Base-by-base conservation (phyloP, 2,888 invertebrate genomes). In the Harmothoe impar region DNA sequence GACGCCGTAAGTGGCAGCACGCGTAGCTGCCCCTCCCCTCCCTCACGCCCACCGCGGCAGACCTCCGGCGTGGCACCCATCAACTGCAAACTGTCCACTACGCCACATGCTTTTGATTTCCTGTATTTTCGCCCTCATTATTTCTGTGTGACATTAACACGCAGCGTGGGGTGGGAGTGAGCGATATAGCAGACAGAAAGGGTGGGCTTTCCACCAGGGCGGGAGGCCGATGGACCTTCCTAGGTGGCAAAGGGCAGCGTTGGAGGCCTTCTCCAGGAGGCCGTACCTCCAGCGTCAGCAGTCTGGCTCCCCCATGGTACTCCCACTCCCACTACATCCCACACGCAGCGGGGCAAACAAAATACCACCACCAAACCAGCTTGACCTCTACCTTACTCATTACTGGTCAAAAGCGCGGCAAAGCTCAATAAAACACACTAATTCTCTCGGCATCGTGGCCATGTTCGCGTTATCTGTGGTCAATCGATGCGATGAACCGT, bases 41-140 rank as follows among this genome's bases (percentile, higher is more conserved):
- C 25, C 29, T 0, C 72, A 15, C 72, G 25, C 29, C n/a, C 62
- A n/a, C 62, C 7, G 15, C n/a, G 0, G 23, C 62, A 62, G 23
- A 62, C 62, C 72, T 62, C 62, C 62, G n/a, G 62, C 72, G 29
- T 72, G 72, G 72, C 31, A 25, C 72, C 72, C 72, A 72, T 72
- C 72, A 72, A 29, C 72, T 72, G 62, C 62, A 72, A 72, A 72
- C 72, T 72, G 72, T 25, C 72, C 72, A 72, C 72, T 72, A 33
- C 23, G 43, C 84, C 84, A 84, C 43, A 35, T 84, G 84, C 84
- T 84, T 84, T 84, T 84, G 84, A 84, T 84, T 84, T 84, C 51
- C 84, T 84, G 43, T 51, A 84, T 84, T 84, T 84, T 84, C 43
- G 62, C 72, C 35, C 51, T 84, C 84, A 84, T 84, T 84, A 84